Evolutionary conservation across 2,888 invertebrate genomes (phyloP).

Genomic region (Agonopterix arenella): DNA sequence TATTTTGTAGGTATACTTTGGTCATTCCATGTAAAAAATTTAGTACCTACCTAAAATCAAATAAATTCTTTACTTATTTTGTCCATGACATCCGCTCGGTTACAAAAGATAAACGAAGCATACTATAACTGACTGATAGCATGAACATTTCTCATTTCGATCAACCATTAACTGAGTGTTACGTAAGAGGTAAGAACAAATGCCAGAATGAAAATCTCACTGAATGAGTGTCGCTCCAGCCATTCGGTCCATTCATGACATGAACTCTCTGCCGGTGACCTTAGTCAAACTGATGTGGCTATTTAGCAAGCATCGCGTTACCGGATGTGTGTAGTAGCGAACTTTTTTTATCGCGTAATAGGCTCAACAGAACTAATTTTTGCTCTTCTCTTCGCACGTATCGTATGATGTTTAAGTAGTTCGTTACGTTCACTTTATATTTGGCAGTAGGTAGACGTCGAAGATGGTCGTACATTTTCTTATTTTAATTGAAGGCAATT

Average conservation of each 20-base stretch:
- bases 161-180: constrained; percentile 30
- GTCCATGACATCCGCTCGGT: no score
- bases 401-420: constrained; percentile 1
- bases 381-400: background rate
- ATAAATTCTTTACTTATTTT: no score
- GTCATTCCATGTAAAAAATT: no score
- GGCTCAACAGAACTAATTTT: constrained; percentile 23
- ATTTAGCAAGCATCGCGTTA: constrained; percentile 24
- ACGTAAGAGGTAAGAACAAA: constrained; percentile 50
- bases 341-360: constrained; percentile 30
- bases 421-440: constrained; percentile 4
- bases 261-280: constrained; percentile 40
- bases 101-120: constrained; percentile 16
- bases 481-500: constrained; percentile 71
- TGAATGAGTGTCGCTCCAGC: constrained; percentile 46
- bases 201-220: constrained; percentile 48
- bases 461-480: constrained; percentile 23
- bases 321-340: constrained; percentile 32
- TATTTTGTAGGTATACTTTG: no score
- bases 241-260: constrained; percentile 52
- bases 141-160: constrained; percentile 17
- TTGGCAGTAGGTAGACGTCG: constrained; percentile 1
- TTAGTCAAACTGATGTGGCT: constrained; percentile 39
- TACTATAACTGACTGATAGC: constrained; percentile 4
- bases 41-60: no score